phyloP scores from a whole-genome alignment of 2,888 invertebrate species.

The Megastigmus dorsalis region DNA sequence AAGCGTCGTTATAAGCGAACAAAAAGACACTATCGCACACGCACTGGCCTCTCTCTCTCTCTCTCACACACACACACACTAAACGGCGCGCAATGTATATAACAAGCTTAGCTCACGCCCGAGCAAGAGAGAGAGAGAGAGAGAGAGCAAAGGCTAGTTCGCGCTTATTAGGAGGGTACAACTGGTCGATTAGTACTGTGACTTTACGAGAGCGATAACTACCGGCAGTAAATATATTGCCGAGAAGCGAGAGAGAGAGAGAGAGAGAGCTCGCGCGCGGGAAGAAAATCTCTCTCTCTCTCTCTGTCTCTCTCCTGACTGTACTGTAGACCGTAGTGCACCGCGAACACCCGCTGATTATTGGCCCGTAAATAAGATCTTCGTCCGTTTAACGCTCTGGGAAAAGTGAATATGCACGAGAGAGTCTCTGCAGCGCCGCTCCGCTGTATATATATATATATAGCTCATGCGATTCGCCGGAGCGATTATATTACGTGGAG shows the following conservation, averaged over 20 bases:
- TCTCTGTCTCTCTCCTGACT: no score
- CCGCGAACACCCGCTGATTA: slow-evolving; percentile 3
- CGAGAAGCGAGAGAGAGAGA: no score
- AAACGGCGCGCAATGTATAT: neutral
- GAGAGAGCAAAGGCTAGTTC: slow-evolving; percentile 5
- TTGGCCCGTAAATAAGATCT: slow-evolving; percentile 35
- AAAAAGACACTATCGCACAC: neutral
- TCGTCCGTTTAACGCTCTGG: slow-evolving; percentile 23
- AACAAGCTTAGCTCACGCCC: no score
- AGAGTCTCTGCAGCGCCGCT: no score
- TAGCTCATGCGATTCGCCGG: neutral
- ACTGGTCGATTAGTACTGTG: no score
- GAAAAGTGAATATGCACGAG: slow-evolving; percentile 27
- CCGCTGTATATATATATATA: no score
- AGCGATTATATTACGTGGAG: neutral
- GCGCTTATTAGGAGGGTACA: no score
- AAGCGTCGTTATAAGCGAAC: neutral
- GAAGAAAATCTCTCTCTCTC: slow-evolving; percentile 25
- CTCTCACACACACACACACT: no score
- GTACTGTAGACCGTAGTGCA: no score
- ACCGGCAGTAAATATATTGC: slow-evolving; percentile 37
- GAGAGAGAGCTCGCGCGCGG: slow-evolving; percentile 5
- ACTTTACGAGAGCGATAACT: no score
- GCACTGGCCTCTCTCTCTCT: no score
- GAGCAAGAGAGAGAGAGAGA: neutral